Percentiles rank a stretch among this genome's conserved stretches.
phyloP scores from a whole-genome alignment of 1,140 invertebrate genomes.

The Euschistus heros region DNA sequence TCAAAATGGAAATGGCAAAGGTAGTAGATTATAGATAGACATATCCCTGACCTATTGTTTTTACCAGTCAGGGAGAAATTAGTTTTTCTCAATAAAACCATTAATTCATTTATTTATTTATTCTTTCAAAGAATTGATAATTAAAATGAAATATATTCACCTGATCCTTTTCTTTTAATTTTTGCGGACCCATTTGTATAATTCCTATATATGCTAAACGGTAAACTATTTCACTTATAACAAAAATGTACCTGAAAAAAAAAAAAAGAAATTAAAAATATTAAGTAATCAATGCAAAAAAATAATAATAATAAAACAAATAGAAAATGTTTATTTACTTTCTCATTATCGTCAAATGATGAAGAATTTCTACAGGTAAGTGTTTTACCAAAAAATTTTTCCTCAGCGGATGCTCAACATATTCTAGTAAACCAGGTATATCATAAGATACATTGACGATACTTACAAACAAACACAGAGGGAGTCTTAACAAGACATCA shows the following conservation, averaged over 20 bases:
- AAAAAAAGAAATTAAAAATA: background rate
- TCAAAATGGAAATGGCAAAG: no score
- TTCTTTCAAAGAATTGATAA: background rate
- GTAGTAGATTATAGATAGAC: no score
- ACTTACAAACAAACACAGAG: conserved; percentile 58
- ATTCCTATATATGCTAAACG: conserved; percentile 55
- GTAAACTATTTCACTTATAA: conserved; percentile 45
- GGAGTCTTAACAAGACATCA: conserved; percentile 60
- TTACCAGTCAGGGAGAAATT: no score
- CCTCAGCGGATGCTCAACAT: conserved; percentile 55
- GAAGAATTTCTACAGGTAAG: conserved; percentile 41
- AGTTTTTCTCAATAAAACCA: no score
- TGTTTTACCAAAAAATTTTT: conserved; percentile 51
- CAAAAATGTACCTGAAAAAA: conserved; percentile 45
- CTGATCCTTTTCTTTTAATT: conserved; percentile 56
- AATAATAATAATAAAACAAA: background rate
- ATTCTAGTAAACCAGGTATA: conserved; percentile 47
- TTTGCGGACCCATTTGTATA: conserved; percentile 56
- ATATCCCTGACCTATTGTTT: no score
- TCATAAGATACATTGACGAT: conserved; percentile 49
- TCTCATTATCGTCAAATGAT: conserved; percentile 45
- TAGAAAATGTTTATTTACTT: conserved; percentile 31
- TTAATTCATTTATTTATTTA: no score
- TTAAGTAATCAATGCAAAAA: background rate
- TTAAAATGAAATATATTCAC: conserved; percentile 27